Base-by-base conservation (phyloP, 2,888 invertebrate genomes). In the Teleiodes luculella region DNA sequence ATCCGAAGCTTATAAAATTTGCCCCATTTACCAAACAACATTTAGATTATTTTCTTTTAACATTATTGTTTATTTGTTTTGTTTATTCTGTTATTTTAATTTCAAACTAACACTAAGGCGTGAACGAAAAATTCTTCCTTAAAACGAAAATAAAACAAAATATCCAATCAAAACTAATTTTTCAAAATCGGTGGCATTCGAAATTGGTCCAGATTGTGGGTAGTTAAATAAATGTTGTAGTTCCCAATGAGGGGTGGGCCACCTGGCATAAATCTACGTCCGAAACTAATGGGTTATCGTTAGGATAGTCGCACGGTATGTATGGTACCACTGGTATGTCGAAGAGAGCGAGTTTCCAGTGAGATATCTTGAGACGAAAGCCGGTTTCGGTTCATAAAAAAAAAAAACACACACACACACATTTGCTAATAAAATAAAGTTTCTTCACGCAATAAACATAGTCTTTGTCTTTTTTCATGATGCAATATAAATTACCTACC, bases 241-340 rank as follows among this genome's bases (percentile, higher is more conserved):
- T 78, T 37, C 74, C 73, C 73, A 76, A 73, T 76, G 75, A 78
- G 73, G 74, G 74, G 74, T 75, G 57, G 58, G 59, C 62, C 59
- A 58, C 53, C 56, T 53, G 62, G 57, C 63, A 67, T 80, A 79
- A 76, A 80, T 80, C 66, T 57, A 61, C 59, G 75, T 72, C 74
- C 58, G 50, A 63, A 56, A 72, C 74, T 80, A 80, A 80, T 76
- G 68, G 74, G 55, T 37, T 55, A 59, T 68, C 70, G 73, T 76
- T 57, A 53, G 46, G 39, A 18, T 74, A 70, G 70, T 65, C n/a
- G n/a, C n/a, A n/a, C n/a, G 68, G 66, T 61, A 67, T 57, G 20
- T 28, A 36, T 35, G 43, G 47, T 68, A 71, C 66, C 56, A 61
- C 37, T 13, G 54, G 61, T 64, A 63, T 60, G n/a, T 68, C 64